Evolutionary conservation across 2,797 vertebrate genomes (phyloP), one percentile per base, ranked within the genome.

Genomic region (Melanotaenia nigrans): DNA sequence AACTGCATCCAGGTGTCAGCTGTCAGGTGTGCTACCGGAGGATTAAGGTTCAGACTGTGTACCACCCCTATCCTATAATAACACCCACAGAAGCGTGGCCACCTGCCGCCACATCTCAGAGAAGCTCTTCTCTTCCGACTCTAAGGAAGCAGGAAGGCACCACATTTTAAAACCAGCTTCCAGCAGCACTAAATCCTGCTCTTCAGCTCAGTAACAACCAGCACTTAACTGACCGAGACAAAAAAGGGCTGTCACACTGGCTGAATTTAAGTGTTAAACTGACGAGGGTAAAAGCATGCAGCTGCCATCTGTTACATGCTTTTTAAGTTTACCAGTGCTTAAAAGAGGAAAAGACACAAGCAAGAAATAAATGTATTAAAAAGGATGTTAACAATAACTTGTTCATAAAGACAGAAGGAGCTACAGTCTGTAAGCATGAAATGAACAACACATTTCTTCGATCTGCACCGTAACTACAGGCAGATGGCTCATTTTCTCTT

Each of bases 1-100:
- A 80, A 56, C 61, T 16, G 66, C 24, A 76, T 76, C 86, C 93
- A 94, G 94, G 92, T 94, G 92, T 89, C 94, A 95, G 93, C 92
- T 95, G 94, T 91, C 89, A 93, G 93, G 92, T 94, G 93, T 89
- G 80, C 81, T 68, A 69, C 81, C 33, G 74, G 20, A 82, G 92
- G 92, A 93, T 91, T 93, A 90, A 68, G 79, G 73, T 75, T 71
- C 82, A 73, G 87, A 76, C 87, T 76, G 79, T 78, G 83, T 64
- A 70, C 77, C 83, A 72, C 82, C 89, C 88, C 83, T 85, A 74
- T 91, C 86, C 93, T 77, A 71, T 95, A 95, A 95, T 95, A 88
- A 95, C 85, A 91, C 71, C 84, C 80, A 76, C 80, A 75, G 73
- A 86, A 75, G 85, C 77, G 79, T 58, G 83, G 85, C 87, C 94